Evolutionary conservation across 2,113 vertebrate genomes (phyloP).

Genomic region (Candoia aspera): DNA sequence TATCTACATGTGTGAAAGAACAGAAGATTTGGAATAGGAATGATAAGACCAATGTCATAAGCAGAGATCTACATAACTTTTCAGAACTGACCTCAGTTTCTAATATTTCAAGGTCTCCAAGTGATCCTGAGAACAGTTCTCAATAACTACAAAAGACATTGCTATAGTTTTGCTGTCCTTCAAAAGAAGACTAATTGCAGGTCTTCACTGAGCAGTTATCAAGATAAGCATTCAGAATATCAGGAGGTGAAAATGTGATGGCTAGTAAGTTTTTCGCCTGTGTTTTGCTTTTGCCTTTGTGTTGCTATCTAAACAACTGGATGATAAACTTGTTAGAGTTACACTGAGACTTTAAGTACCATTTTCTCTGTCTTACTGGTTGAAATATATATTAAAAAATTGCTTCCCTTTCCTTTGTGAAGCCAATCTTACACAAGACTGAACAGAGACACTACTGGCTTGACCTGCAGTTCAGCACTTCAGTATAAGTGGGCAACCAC

Average conservation of each 20-base stretch:
- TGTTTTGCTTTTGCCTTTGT: background rate
- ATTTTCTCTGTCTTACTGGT: background rate
- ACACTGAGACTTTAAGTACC: background rate
- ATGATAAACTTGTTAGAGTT: conserved; percentile 11
- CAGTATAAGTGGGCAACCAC: conserved; percentile 4
- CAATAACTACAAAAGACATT: background rate
- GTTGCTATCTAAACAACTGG: conserved; percentile 23
- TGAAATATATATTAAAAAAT: conserved; percentile 20
- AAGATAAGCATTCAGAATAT: background rate
- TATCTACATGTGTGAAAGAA: background rate
- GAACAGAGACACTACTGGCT: background rate
- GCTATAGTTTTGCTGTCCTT: background rate
- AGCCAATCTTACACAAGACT: conserved; percentile 33
- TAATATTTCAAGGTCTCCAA: background rate
- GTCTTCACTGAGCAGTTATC: background rate
- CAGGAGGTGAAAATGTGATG: background rate
- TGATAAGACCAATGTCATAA: background rate
- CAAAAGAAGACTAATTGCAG: background rate
- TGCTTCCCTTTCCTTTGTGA: conserved; percentile 45
- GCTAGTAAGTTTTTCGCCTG: background rate
- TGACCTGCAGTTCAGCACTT: conserved; percentile 22
- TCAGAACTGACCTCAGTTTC: no score
- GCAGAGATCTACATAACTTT: no score
- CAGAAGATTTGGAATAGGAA: background rate
- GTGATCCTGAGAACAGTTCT: background rate